Evolutionary conservation across 2,888 invertebrate species (phyloP), one percentile per base, ranked within the genome.

Genomic region (Eucera pruinosa): DNA sequence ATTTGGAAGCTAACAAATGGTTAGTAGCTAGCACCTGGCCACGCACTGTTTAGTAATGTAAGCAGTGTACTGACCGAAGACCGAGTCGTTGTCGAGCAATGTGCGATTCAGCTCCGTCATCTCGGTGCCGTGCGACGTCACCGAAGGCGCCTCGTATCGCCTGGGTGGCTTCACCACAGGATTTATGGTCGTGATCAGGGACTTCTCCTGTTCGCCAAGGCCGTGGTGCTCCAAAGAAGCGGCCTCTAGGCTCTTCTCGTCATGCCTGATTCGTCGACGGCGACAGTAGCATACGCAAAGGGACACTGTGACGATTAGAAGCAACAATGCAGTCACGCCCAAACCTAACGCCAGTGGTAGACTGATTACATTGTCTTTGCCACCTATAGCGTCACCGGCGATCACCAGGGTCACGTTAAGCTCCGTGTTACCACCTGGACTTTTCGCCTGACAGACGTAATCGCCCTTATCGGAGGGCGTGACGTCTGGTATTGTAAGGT

Each of bases 151-250:
- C 74, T 97, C 96, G 82, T 96, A 96, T 76, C 96, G 94, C 58
- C 97, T 93, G 5, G 97, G 96, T 0, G 97, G 96, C 89, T 97
- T 97, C 72, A 96, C 96, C 20, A 97, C 96, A 0, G 97, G 97
- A 93, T 97, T 97, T 33, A 97, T 96, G 62, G 97, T 96, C 2
- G 96, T 96, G 80, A 97, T 95, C 58, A 97, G 93, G 80, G 96
- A 96, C 91, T 97, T 97, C 90, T 97, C 97, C 94, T 97, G 96
- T 90, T 97, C 97, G 71, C 96, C 95, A 60, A 96, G 95, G 2
- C 96, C 96, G 0, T 96, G 96, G 1, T 96, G 95, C 90, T 96
- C 96, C 73, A 96, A 94, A 86, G 96, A 94, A 13, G 96, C 95
- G 7, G 95, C 95, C 43, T 90, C 90, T 41, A 87, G 85, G 77